Base-by-base conservation (phyloP, 2,888 invertebrate species). In the Geotrupes spiniger region DNA sequence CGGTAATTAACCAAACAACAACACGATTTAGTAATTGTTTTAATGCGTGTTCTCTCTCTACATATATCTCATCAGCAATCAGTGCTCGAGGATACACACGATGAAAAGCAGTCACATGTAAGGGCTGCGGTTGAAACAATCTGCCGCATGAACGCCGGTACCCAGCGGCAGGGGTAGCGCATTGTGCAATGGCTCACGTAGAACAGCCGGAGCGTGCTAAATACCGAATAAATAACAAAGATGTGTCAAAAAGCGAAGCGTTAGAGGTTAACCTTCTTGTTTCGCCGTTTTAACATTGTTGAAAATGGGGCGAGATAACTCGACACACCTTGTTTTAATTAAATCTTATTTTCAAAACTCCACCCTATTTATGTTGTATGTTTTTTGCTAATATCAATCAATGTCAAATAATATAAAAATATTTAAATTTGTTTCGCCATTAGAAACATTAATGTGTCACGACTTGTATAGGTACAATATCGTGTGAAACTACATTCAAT, bases 1-100 rank as follows among this genome's bases (percentile, higher is more conserved):
- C 64, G 60, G 66, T 62, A 66, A 66, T 67, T 66, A 66, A 63
- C 64, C 60, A 64, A 65, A 65, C 63, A 65, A 65, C 63, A 65
- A 61, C 65, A 62, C 62, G 61, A 61, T 59, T 59, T 57, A 59
- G 59, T 66, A 67, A 68, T 68, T 67, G 68, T 68, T 68, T 68
- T 64, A 64, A 65, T 65, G 65, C 67, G 65, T 68, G 66, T 52
- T 56, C 21, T 21, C 21, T 56, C 52, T 51, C 15, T 33, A 14
- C 50, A 53, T 49, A 44, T 55, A 57, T 57, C 55, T 53, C 57
- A 57, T 55, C 57, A 54, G 54, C 57, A 51, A 54, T 51, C 51
- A 54, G 51, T 42, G 46, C 45, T 47, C 39, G 47, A 44, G 51
- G 51, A 51, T 45, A 51, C 53, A 51, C 42, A 36, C 40, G 38